Percentiles rank a stretch among this genome's conserved stretches.
Conservation (phyloP, 2,888 invertebrate genomes). For the Drosophila mulleri region DNA sequence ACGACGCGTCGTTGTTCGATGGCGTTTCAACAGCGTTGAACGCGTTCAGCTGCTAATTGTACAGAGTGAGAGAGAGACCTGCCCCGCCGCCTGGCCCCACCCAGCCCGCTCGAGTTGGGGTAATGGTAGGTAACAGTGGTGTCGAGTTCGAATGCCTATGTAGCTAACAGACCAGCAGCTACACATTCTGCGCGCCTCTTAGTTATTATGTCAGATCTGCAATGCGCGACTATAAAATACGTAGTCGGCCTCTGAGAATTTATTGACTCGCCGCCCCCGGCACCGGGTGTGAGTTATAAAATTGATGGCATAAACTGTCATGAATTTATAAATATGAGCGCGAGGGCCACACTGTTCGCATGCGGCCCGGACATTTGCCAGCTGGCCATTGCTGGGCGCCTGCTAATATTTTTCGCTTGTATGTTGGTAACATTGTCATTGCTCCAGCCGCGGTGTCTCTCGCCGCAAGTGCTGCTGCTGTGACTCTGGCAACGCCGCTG, state of each 20-base stretch:
- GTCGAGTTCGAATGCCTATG: slow-evolving; percentile 30
- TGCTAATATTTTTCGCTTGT: slow-evolving; percentile 74
- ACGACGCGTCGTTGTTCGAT: not conserved
- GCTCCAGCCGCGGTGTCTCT: slow-evolving; percentile 28
- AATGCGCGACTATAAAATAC: slow-evolving; percentile 83
- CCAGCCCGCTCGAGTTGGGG: slow-evolving; percentile 1
- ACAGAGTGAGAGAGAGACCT: slow-evolving; percentile 7
- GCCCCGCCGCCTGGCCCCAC: not conserved
- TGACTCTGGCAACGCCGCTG: slow-evolving; percentile 73
- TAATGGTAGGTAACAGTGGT: slow-evolving; percentile 47
- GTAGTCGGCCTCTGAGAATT: slow-evolving; percentile 77
- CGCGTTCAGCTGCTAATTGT: slow-evolving; percentile 9
- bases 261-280: slow-evolving; percentile 80
- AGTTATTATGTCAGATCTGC: slow-evolving; percentile 84
- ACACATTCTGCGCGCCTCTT: slow-evolving; percentile 81
- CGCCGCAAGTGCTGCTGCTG: slow-evolving; percentile 32
- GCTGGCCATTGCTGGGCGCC: slow-evolving; percentile 56
- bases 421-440: slow-evolving; percentile 82
- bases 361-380: not conserved
- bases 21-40: slow-evolving; percentile 4
- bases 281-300: slow-evolving; percentile 77
- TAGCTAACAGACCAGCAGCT: slow-evolving; percentile 67
- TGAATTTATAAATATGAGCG: slow-evolving; percentile 68
- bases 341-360: slow-evolving; percentile 33
- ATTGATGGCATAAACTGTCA: slow-evolving; percentile 80